These are phyloP conservation scores for Arrhopalites spinosus DNA, from an alignment of 2,888 invertebrate genomes.

Conservation along the genomic window DNA sequence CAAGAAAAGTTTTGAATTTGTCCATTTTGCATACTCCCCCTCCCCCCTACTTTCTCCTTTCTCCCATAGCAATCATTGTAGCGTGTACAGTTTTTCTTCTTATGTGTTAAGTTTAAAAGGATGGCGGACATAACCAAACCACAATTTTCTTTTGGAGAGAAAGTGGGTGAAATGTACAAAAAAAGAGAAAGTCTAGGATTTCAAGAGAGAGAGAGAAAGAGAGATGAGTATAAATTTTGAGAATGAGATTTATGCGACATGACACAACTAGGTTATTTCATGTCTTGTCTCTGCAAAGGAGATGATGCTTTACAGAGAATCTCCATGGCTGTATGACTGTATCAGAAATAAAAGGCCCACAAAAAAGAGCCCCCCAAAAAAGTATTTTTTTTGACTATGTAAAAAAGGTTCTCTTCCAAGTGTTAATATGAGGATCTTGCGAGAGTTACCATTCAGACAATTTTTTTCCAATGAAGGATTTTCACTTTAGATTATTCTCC, in stretches of 20 bases:
- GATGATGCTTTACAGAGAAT: no score
- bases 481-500: not conserved
- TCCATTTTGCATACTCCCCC: not conserved
- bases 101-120: no score
- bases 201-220: not conserved
- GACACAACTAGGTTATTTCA: slow-evolving; percentile 10
- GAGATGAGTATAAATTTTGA: slow-evolving; percentile 36
- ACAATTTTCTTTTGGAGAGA: not conserved
- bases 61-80: no score
- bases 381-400: no score
- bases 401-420: no score
- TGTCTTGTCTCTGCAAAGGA: not conserved
- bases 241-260: slow-evolving; percentile 38
- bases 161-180: slow-evolving; percentile 5
- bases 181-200: not conserved
- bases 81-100: no score
- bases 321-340: no score
- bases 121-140: not conserved
- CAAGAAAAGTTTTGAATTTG: no score
- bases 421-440: no score
- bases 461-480: slow-evolving; percentile 10
- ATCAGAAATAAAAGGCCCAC: no score
- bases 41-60: not conserved
- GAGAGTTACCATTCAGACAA: no score
- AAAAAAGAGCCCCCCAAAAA: no score